Conservation (phyloP, 2,888 invertebrate species). For the Ochlodes sylvanus region DNA sequence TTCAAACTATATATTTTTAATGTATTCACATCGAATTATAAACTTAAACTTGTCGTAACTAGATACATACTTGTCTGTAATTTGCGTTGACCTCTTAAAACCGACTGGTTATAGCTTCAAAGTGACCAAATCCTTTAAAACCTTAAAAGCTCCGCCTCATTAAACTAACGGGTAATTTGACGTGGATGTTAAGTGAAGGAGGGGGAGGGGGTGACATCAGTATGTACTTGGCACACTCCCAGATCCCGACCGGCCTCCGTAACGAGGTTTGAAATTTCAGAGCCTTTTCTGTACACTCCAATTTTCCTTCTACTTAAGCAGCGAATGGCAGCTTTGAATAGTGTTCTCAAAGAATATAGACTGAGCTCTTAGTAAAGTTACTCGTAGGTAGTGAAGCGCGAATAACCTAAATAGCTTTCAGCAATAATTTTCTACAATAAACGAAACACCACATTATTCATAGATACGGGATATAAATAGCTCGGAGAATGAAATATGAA, state of each 20-base stretch:
- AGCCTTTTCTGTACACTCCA: conserved; percentile 21
- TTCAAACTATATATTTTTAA: too few species aligned
- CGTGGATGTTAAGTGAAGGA: conserved; percentile 45
- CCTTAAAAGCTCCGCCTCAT: conserved; percentile 32
- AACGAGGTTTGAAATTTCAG: conserved; percentile 30
- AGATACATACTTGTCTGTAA: background rate
- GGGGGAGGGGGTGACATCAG: conserved; percentile 39
- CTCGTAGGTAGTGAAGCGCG: too few species aligned
- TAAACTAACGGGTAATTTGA: conserved; percentile 48
- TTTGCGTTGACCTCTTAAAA: conserved; percentile 16
- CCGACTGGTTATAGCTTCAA: background rate
- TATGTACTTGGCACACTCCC: conserved; percentile 21
- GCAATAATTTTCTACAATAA: too few species aligned
- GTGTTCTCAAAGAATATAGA: background rate
- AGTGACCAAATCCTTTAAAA: conserved; percentile 9
- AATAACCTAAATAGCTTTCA: too few species aligned
- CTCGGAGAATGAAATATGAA: background rate
- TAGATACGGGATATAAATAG: background rate
- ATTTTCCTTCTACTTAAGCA: conserved; percentile 17
- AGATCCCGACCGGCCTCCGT: conserved; percentile 3
- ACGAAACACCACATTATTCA: background rate
- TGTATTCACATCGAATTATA: too few species aligned
- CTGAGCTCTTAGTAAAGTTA: too few species aligned
- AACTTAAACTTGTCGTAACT: background rate
- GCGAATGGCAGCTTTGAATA: background rate